phyloP scores from a whole-genome alignment of 2,113 vertebrate species.

The Albula goreensis region DNA sequence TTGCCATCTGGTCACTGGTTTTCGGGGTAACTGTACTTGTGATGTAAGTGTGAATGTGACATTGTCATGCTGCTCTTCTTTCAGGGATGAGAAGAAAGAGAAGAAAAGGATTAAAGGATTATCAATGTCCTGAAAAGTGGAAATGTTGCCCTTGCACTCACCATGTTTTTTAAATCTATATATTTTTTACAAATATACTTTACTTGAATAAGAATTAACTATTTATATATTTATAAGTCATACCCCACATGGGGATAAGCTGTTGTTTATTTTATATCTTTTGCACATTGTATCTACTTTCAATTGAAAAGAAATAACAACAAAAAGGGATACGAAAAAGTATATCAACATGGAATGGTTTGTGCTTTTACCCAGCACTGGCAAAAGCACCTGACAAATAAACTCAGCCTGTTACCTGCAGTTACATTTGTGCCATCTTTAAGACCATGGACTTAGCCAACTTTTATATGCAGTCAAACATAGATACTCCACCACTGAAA shows the following conservation, averaged over 20 bases:
- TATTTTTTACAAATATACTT: neutral
- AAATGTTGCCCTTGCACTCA: constrained; percentile 46
- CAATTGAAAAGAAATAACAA: neutral
- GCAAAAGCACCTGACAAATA: neutral
- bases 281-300: neutral
- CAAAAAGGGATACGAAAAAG: neutral
- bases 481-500: neutral
- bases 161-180: neutral
- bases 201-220: neutral
- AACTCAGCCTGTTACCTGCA: neutral
- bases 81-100: constrained; percentile 56
- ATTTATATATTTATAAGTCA: neutral
- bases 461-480: neutral
- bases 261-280: neutral
- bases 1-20: neutral
- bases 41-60: constrained; percentile 42
- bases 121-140: constrained; percentile 52
- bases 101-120: constrained; percentile 55
- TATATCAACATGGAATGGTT: neutral
- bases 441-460: neutral
- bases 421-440: neutral
- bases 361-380: neutral
- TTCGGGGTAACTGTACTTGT: neutral
- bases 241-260: neutral
- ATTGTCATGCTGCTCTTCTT: constrained; percentile 68